Evolutionary conservation across 92 coral and sea anemone species (phyloP).

Genomic region (Blastomussa wellsi): DNA sequence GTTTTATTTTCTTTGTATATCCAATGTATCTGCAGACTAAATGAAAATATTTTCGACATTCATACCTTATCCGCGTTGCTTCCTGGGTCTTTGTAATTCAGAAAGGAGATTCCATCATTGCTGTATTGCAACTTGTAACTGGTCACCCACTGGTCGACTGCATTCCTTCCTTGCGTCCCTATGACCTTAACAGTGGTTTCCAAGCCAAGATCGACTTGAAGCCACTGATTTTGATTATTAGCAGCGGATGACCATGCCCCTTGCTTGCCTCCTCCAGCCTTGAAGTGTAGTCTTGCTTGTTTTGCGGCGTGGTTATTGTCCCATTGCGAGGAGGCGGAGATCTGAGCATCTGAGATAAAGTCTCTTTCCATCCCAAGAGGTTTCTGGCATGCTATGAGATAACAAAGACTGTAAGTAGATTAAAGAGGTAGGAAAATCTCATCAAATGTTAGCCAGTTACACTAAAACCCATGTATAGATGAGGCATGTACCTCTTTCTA

Average conservation of each 20-base stretch:
- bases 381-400: neutral
- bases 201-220: neutral
- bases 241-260: slow-evolving; percentile 45
- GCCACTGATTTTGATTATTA: slow-evolving; percentile 2
- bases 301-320: slow-evolving; percentile 31
- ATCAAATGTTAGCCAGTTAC: no score
- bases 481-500: no score
- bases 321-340: slow-evolving; percentile 42
- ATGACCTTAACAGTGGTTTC: neutral
- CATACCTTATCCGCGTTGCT: neutral
- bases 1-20: no score
- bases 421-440: no score
- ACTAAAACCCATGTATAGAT: no score
- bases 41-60: neutral
- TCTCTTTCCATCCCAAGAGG: neutral
- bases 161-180: neutral
- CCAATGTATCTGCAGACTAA: neutral
- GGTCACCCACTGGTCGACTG: neutral
- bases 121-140: neutral
- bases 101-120: neutral
- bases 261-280: slow-evolving; percentile 12
- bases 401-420: neutral
- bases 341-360: slow-evolving; percentile 18
- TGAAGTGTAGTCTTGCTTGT: slow-evolving; percentile 33
- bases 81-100: neutral